phyloP scores from a whole-genome alignment of 2,797 vertebrate species.

The Chaenodraco wilsoni region DNA sequence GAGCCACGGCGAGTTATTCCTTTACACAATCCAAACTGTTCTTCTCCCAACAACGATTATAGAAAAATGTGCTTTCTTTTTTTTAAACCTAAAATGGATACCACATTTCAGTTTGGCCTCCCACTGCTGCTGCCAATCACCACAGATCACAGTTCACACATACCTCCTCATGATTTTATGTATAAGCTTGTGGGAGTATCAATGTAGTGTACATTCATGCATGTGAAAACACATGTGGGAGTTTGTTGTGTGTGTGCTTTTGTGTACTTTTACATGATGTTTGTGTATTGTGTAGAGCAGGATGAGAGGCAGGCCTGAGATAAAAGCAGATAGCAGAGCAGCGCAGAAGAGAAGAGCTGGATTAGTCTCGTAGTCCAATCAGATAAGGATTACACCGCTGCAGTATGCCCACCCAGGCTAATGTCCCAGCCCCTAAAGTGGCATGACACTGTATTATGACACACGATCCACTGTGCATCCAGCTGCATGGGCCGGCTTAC shows the following conservation, averaged over 20 bases:
- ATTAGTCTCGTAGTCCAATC: slow-evolving; percentile 78
- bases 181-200: slow-evolving; percentile 57
- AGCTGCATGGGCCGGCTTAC: slow-evolving; percentile 50
- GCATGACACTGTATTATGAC: slow-evolving; percentile 74
- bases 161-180: slow-evolving; percentile 60
- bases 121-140: slow-evolving; percentile 54
- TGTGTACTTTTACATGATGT: slow-evolving; percentile 29
- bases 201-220: slow-evolving; percentile 50
- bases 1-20: not conserved
- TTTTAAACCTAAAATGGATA: slow-evolving; percentile 34
- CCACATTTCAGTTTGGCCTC: slow-evolving; percentile 29
- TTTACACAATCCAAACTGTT: not conserved
- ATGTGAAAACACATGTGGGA: slow-evolving; percentile 56
- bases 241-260: slow-evolving; percentile 33
- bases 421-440: slow-evolving; percentile 63
- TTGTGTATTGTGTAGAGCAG: slow-evolving; percentile 16
- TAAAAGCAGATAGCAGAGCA: slow-evolving; percentile 56
- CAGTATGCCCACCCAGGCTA: slow-evolving; percentile 65
- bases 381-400: slow-evolving; percentile 79
- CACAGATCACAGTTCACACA: slow-evolving; percentile 43
- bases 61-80: not conserved
- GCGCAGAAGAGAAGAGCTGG: slow-evolving; percentile 57
- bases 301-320: slow-evolving; percentile 36
- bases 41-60: slow-evolving; percentile 6
- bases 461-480: slow-evolving; percentile 56